These are phyloP conservation scores for Mizuhopecten yessoensis DNA, from an alignment of 1,140 invertebrate species.

Conservation along the genomic window DNA sequence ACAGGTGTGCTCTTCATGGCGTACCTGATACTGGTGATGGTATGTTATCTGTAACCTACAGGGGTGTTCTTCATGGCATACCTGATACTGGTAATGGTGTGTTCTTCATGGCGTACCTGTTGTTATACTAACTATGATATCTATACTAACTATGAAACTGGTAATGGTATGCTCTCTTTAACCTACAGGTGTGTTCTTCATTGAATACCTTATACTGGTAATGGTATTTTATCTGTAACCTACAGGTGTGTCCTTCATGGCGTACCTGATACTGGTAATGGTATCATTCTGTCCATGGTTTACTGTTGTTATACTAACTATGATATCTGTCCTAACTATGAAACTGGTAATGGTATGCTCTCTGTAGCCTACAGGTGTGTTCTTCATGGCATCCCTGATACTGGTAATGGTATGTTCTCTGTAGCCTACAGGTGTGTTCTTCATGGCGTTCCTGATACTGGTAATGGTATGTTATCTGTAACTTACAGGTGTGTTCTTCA, in stretches of 20 bases:
- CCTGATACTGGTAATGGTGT: slow-evolving; percentile 56
- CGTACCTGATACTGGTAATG: slow-evolving; percentile 53
- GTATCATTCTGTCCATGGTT: too few relatives aligned
- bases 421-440: too few relatives aligned
- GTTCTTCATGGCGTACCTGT: too few relatives aligned
- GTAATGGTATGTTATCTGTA: neutral
- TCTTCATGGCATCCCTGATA: too few relatives aligned
- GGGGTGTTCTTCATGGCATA: neutral
- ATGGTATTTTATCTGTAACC: too few relatives aligned
- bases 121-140: too few relatives aligned
- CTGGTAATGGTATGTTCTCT: too few relatives aligned
- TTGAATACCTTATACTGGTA: neutral
- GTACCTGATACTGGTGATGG: neutral
- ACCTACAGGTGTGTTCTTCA: too few relatives aligned
- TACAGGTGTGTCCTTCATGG: slow-evolving; percentile 41
- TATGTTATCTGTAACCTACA: neutral
- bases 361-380: neutral
- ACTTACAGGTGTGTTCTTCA: too few relatives aligned
- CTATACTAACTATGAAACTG: neutral
- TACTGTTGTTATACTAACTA: too few relatives aligned
- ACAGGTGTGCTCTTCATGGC: neutral
- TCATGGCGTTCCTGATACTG: too few relatives aligned
- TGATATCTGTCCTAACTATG: too few relatives aligned
- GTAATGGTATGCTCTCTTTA: neutral
- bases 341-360: neutral